Base-by-base conservation (phyloP, 2,113 vertebrate genomes). In the Ciconia stormi region DNA sequence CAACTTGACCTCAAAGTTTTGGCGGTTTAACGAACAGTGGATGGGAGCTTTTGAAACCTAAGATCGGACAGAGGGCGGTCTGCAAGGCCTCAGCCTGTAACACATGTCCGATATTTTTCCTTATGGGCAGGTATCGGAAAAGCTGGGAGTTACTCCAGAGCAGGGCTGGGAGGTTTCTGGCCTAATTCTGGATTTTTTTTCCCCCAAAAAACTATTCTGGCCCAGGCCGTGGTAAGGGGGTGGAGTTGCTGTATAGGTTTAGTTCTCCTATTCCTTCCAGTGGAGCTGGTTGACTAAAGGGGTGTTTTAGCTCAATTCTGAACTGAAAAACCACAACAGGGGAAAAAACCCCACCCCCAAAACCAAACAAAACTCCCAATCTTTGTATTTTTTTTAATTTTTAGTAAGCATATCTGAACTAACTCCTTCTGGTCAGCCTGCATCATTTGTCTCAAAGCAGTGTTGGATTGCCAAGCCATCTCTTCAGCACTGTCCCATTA, bases 61-160 rank as follows among this genome's bases (percentile, higher is more conserved):
- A 13, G 36, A 3, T 21, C 0, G 2, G n/a, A 12, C 0, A 3
- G 22, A 61, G 21, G n/a, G 10, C 0, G 4, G 10, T 15, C 55
- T 34, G 40, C 13, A 11, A 10, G 50, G 21, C 7, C 16, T 15
- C 16, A 0, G 3, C 23, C 53, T 42, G 46, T 18, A 7, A 26
- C 44, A 20, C 42, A 16, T 2, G 2, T 8, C 46, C 0, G 0
- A 10, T 15, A 7, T 22, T 71, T 81, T 34, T 84, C 52, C 69
- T n/a, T 32, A 4, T 2, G 32, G 77, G 12, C 34, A 52, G 17
- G 8, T 32, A 1, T 3, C 1, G 5, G 77, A 56, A 55, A 46
- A 67, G 29, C 21, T 1, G 3, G 25, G 34, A 79, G 3, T 42
- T 42, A 32, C 13, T n/a, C 29, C 2, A 10, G 13, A 32, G 16